Base-by-base conservation (phyloP, 1,140 invertebrate species). In the Drusus annulatus region DNA sequence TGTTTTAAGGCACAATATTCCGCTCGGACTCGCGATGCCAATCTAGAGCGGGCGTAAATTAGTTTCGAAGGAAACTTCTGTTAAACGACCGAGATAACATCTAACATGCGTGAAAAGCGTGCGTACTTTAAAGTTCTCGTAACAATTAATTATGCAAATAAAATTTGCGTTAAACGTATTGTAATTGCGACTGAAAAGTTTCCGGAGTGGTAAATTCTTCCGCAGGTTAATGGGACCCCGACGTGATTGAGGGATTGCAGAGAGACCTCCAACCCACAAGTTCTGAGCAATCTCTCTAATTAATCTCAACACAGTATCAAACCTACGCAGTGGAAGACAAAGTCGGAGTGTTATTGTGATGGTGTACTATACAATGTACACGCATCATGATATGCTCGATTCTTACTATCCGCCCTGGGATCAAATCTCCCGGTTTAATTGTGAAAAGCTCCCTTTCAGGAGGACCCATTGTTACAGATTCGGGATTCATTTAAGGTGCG, bases 361-460 rank as follows among this genome's bases (percentile, higher is more conserved):
- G 28, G 56, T 23, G 56, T 19, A 15, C 16, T 31, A 28, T 31
- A 31, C 4, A 25, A 5, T 52, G 45, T 51, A 73, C 52, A 73
- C 52, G 25, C 69, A 52, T 73, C 69, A 56, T 51, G 45, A 65
- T 65, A 65, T 28, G 25, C 62, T 65, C 28, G 36, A 31, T 65
- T 65, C 62, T 28, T 45, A n/a, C 62, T 65, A 65, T 65, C 62
- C 25, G n/a, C 58, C 10, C 15, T 2, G 25, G 75, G 81, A 82
- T 82, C 81, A 52, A 73, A 82, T 82, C 78, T 82, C 62, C 23
- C 23, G 63, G 74, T 79, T 82, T 82, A 82, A 82, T 82, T 82
- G 81, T 79, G 77, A 78, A 71, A 73, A 56, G 21, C 73, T 62
- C 36, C 25, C 68, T 51, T 52, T 51, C 28, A 19, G 68, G 16